phyloP scores from a whole-genome alignment of 1,140 invertebrate species.

The Oryctes rhinoceros region DNA sequence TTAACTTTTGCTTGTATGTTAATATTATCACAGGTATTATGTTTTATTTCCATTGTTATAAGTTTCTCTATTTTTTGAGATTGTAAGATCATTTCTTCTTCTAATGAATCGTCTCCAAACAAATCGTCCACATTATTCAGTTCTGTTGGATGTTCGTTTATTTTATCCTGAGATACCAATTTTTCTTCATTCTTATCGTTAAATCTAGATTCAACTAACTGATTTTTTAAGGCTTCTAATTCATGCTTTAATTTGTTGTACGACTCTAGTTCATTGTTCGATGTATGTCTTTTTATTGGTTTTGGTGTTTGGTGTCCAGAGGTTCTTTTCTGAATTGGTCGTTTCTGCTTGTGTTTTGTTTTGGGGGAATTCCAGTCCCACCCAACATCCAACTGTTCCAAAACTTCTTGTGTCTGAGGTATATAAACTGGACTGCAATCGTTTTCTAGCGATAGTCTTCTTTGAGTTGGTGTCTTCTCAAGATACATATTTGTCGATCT shows the following conservation, averaged over 20 bases:
- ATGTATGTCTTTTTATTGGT: constrained; percentile 50
- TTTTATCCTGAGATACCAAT: constrained; percentile 40
- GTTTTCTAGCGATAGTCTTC: constrained; percentile 26
- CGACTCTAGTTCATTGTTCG: constrained; percentile 48
- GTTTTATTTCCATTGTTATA: constrained; percentile 38
- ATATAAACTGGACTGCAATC: constrained; percentile 47
- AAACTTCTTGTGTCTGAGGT: constrained; percentile 53
- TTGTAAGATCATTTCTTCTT: constrained; percentile 54
- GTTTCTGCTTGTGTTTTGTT: constrained; percentile 47
- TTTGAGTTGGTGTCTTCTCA: constrained; percentile 38
- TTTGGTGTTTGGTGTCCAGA: constrained; percentile 50
- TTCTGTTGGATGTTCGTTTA: neutral
- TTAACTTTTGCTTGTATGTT: constrained; percentile 41
- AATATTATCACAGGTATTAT: constrained; percentile 40
- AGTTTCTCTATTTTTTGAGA: constrained; percentile 54
- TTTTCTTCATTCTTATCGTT: constrained; percentile 45
- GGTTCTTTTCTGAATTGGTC: constrained; percentile 46
- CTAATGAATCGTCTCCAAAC: constrained; percentile 55
- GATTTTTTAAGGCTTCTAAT: constrained; percentile 53
- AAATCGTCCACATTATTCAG: constrained; percentile 46
- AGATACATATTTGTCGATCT: neutral
- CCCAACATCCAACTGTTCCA: constrained; percentile 55
- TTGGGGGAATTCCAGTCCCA: constrained; percentile 60
- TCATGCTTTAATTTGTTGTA: constrained; percentile 56
- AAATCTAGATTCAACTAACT: constrained; percentile 48